Base-by-base conservation (phyloP, 2,888 invertebrate genomes). In the Elegia similella region DNA sequence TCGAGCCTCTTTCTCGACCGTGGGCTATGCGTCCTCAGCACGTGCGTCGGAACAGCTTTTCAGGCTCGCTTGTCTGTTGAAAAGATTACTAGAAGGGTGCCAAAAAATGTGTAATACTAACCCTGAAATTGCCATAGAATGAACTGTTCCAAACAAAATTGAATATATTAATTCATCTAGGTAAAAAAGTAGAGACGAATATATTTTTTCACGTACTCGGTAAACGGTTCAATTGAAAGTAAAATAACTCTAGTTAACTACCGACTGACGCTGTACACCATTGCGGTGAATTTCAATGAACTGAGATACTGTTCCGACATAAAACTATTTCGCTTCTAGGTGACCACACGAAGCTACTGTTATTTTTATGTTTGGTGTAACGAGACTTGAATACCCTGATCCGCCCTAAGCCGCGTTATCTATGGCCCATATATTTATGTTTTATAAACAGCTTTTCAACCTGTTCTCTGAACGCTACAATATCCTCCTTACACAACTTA, bases 281-380 rank as follows among this genome's bases (percentile, higher is more conserved):
- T 30, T 30, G 34, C 34, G 10, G 5, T 38, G n/a, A 38, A 38
- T 38, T n/a, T 1, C 10, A 52, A 6, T 50, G 34, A 50, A 75
- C 82, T 82, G 82, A 80, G 84, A 84, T 73, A 75, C 82, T 86
- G 78, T 78, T 78, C 78, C 77, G 77, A 77, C 70, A 77, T 78
- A 73, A 80, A 77, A 82, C 78, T 82, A 82, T 72, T 74, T 77
- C 75, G 92, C 92, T 92, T 92, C 79, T 92, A 92, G 91, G 92
- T 84, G 76, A 88, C 77, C 76, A 90, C 90, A 89, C 87, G 85
- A 77, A 80, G 90, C 88, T 89, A 88, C 78, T 83, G 74, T 88
- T 85, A 78, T 86, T 76, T 87, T 83, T 83, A 82, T 76, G 70
- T 82, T 87, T 84, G 72, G 75, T 86, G 82, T 83, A 76, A 82